Base-by-base conservation (phyloP, 1,140 invertebrate genomes). In the Probaryconus sp. region DNA sequence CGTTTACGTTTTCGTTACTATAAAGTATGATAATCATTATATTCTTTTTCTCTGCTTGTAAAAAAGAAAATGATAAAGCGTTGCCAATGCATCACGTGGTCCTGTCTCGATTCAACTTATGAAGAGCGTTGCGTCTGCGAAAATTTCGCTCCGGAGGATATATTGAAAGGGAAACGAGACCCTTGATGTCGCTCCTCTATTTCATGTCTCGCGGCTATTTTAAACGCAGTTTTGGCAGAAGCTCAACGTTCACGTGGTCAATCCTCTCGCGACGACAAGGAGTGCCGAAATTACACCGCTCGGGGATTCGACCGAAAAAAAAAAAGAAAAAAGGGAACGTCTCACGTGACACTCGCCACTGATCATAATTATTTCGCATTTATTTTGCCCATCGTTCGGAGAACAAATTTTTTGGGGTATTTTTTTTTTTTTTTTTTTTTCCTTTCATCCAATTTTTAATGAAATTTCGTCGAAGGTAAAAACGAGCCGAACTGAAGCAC, bases 211-310 rank as follows among this genome's bases (percentile, higher is more conserved):
- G 24, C 20, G 43, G 64, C 53, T 68, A 68, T 68, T 68, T 68
- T 45, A 26, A 40, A 45, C 61, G 16, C 16, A 20, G 11, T 58
- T 58, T 68, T 68, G 63, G 63, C 63, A 67, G 18, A 16, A 3
- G 51, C 43, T 56, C 63, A 56, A 67, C 50, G 24, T 31, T 56
- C 50, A 20, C 42, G 63, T 48, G 63, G 63, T 47, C 64, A 68
- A 67, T 48, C 26, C 63, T 38, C 42, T 45, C 38, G 6, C 4
- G 48, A 43, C 9, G 35, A 20, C 35, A 21, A 51, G 37, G 58
- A 45, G 48, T 14, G 45, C 47, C 48, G 14, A 28, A 64, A 28
- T 56, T 56, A 47, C 63, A 50, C 47, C 18, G 10, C 5, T 13
- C 16, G n/a, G 16, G 33, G 31, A 45, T 30, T 17, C 31, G 17